Evolutionary conservation across 2,113 vertebrate genomes (phyloP).

Genomic region (Thinocorus orbignyianus): DNA sequence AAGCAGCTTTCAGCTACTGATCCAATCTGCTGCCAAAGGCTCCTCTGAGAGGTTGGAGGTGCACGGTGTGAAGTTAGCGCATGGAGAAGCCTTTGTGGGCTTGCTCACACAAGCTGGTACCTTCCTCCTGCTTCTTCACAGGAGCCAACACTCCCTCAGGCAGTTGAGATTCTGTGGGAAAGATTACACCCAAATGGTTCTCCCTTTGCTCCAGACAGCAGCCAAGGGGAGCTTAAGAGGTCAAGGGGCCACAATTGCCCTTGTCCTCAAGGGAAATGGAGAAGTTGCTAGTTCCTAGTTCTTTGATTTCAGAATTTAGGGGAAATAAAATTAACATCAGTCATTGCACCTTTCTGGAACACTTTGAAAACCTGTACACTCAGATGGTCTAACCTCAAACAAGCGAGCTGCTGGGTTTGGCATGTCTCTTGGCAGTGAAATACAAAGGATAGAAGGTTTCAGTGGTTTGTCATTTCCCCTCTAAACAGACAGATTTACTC

Average conservation of each 20-base stretch:
- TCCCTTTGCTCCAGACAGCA: not conserved
- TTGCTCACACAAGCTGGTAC: not conserved
- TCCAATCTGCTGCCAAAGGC: not conserved
- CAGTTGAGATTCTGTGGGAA: not conserved
- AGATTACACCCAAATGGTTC: not conserved
- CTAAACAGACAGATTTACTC: not conserved
- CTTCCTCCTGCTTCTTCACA: not conserved
- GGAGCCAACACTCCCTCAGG: accelerated
- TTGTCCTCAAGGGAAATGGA: not conserved
- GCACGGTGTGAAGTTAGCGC: accelerated
- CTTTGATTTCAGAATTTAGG: not conserved
- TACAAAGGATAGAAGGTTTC: not conserved
- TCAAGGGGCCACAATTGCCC: accelerated
- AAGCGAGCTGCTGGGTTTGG: not conserved
- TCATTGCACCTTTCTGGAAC: not conserved
- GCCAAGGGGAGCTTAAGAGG: not conserved
- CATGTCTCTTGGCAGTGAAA: accelerated
- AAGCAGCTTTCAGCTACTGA: not conserved
- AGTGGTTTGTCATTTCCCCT: not conserved
- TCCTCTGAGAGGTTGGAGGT: not conserved
- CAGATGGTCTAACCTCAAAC: not conserved
- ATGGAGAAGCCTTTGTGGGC: not conserved
- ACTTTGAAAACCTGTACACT: accelerated
- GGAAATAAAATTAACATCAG: not conserved
- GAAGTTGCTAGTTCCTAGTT: not conserved